Conservation (phyloP, 2,888 invertebrate genomes). For the Sisyra nigra region DNA sequence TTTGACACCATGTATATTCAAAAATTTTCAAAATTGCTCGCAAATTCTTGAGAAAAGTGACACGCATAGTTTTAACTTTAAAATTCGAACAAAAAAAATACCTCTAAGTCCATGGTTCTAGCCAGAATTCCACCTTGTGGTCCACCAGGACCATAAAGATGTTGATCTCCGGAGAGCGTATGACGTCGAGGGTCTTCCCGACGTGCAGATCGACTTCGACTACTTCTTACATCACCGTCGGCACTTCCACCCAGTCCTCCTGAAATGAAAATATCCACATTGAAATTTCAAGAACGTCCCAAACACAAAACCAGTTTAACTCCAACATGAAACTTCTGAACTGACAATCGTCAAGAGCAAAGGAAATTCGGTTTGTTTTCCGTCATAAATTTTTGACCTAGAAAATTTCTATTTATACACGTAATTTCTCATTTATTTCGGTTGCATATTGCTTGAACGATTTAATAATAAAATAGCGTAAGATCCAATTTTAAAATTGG, state of each 20-base stretch:
- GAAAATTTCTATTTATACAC: neutral
- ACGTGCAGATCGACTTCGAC: slow-evolving; percentile 31
- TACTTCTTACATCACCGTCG: slow-evolving; percentile 23
- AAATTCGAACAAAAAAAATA: too few species aligned
- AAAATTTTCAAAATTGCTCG: too few species aligned
- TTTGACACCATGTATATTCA: too few species aligned
- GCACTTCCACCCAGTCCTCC: slow-evolving; percentile 18
- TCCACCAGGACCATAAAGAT: slow-evolving; percentile 44
- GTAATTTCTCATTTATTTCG: too few species aligned
- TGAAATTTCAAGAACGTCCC: neutral
- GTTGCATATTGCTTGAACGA: too few species aligned
- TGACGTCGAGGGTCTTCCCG: slow-evolving; percentile 72
- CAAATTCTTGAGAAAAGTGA: too few species aligned
- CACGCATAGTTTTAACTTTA: too few species aligned
- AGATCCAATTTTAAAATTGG: too few species aligned
- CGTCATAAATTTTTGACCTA: neutral
- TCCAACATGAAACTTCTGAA: too few species aligned
- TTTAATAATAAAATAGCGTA: too few species aligned
- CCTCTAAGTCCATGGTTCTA: slow-evolving; percentile 63
- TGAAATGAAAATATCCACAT: slow-evolving; percentile 10
- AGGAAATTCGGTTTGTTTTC: too few species aligned
- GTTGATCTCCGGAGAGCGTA: slow-evolving; percentile 60
- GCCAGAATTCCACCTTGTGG: slow-evolving; percentile 38
- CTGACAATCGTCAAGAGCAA: neutral
- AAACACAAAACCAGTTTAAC: too few species aligned